A percentile compares a stretch with the other conserved stretches of the same genome.
phyloP scores from a whole-genome alignment of 2,888 invertebrate genomes.

The Orthosia cruda region DNA sequence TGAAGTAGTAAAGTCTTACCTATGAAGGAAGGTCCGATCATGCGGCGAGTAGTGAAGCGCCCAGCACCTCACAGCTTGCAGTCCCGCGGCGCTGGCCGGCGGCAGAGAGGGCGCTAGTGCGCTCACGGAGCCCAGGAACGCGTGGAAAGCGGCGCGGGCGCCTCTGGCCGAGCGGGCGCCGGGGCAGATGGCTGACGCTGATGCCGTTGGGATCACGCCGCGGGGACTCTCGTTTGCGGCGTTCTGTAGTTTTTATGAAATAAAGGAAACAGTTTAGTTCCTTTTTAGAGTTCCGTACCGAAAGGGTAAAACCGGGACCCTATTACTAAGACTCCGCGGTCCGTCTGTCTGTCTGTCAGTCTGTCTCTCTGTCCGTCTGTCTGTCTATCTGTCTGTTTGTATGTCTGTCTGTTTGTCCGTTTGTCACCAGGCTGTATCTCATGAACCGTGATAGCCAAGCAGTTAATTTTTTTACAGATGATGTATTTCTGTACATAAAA shows the following conservation, averaged over 20 bases:
- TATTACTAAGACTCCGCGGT: no score
- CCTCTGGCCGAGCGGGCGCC: constrained; percentile 84
- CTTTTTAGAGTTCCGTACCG: no score
- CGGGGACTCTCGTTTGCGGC: constrained; percentile 73
- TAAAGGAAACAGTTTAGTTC: not conserved
- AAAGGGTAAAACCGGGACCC: no score
- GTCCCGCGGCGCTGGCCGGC: constrained; percentile 96
- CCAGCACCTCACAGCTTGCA: constrained; percentile 98
- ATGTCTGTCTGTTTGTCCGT: no score
- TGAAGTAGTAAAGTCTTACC: constrained; percentile 73
- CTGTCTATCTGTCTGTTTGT: no score
- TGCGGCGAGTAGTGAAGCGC: constrained; percentile 97
- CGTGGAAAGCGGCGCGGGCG: constrained; percentile 95
- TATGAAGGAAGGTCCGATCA: constrained; percentile 98
- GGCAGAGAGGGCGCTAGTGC: constrained; percentile 97
- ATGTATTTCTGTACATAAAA: no score
- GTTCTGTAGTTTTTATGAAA: constrained; percentile 62
- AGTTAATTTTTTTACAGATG: no score
- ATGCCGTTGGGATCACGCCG: constrained; percentile 75
- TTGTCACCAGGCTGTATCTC: no score
- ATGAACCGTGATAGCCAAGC: no score
- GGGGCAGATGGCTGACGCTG: constrained; percentile 85
- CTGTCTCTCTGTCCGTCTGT: no score
- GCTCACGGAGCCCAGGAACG: constrained; percentile 97
- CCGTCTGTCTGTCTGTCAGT: no score